Base-by-base conservation (phyloP, 2,113 vertebrate species). In the Serinus canaria region DNA sequence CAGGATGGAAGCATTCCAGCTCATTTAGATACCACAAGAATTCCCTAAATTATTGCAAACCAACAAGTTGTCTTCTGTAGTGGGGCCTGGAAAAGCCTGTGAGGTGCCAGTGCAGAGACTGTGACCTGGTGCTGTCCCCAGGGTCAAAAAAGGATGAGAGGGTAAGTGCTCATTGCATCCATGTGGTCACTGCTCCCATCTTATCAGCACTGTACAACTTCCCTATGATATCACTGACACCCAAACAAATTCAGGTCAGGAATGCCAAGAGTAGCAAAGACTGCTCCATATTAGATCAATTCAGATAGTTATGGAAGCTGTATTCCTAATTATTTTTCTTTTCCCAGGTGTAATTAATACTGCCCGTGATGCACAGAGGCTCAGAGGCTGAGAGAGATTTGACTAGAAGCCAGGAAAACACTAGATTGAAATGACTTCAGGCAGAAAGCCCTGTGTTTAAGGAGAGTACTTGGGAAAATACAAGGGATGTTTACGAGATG, bases 251-350 rank as follows among this genome's bases (percentile, higher is more conserved):
- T 68, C 55, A 74, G 19, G 15, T 83, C 47, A 66, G 33, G 28
- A 76, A 50, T n/a, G 74, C 12, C 43, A 83, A 90, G 35, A 44
- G 11, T 2, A 87, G 35, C 56, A 92, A 53, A 75, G 15, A 43
- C 44, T 64, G 69, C 8, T 46, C 28, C 3, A 0, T 72, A 81
- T 37, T 59, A 81, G 72, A 80, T 28, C 6, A 23, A 37, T 52
- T 83, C 64, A 90, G 28, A 80, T 43, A 77, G 64, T 67, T 87
- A 56, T 4, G 24, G 60, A 52, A 68, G 25, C 58, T 64, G 22
- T 47, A 90, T n/a, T 92, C n/a, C 24, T 87, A 89, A 91, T 70
- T 41, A 44, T 70, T 78, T 94, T 93, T 95, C 52, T 75, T 81
- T 93, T 81, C n/a, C 33, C 50, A 53, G 44, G 20, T 93, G 55